A percentile compares a stretch with the other conserved stretches of the same genome.
phyloP scores from a whole-genome alignment of 2,113 vertebrate genomes.

The Calyptomena viridis region DNA sequence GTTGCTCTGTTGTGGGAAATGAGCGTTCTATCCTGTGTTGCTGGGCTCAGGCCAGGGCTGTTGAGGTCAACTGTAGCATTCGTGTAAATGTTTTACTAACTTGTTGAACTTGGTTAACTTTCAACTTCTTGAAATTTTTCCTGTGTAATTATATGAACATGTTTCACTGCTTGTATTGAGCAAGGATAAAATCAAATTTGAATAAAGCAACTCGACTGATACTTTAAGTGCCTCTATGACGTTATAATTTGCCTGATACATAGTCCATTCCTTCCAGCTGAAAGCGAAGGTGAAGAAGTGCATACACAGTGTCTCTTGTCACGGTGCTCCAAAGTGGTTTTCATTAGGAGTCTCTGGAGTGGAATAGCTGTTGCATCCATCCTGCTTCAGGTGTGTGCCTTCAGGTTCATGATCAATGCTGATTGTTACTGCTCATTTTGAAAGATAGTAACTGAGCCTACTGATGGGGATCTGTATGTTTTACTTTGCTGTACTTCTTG shows the following conservation, averaged over 20 bases:
- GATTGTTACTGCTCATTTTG: neutral
- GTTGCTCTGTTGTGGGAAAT: neutral
- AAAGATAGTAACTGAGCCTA: neutral
- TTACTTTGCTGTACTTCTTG: neutral
- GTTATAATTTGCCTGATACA: neutral
- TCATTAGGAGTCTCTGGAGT: neutral
- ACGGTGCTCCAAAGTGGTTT: fast-evolving
- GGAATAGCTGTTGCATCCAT: neutral
- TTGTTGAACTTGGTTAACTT: neutral
- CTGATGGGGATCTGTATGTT: neutral
- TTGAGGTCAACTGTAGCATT: neutral
- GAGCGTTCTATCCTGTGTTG: neutral
- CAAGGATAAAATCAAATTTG: neutral
- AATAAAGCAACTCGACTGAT: neutral
- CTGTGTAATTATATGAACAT: neutral
- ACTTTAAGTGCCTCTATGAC: neutral
- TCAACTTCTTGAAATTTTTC: neutral
- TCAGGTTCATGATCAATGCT: fast-evolving
- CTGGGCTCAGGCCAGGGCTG: neutral
- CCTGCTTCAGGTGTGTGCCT: constrained; percentile 26
- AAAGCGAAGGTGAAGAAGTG: neutral
- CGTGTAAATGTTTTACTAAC: constrained; percentile 55
- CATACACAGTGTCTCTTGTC: neutral
- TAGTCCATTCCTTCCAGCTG: neutral
- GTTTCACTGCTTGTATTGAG: neutral